These are phyloP conservation scores for Tinea trinotella DNA, from an alignment of 2,888 invertebrate genomes.

Conservation along the genomic window DNA sequence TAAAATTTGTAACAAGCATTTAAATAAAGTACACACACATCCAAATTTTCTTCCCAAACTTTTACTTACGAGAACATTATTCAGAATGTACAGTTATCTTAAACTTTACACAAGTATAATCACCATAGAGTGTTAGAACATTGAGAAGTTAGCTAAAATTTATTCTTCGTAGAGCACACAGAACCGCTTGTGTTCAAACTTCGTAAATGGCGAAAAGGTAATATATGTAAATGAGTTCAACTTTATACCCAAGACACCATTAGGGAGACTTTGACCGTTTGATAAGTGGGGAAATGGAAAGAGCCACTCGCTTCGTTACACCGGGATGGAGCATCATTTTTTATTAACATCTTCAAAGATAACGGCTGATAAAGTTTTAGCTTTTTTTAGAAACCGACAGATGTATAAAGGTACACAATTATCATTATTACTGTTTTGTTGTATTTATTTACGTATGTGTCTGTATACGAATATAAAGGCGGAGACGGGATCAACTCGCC, in stretches of 20 bases:
- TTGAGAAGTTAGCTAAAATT: constrained; percentile 35
- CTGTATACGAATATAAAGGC: too few species aligned
- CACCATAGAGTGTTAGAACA: constrained; percentile 35
- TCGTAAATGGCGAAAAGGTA: constrained; percentile 40
- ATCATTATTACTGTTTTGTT: too few species aligned
- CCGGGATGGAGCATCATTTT: constrained; percentile 13
- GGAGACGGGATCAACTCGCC: too few species aligned
- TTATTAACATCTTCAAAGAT: constrained; percentile 14
- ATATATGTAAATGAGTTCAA: constrained; percentile 60
- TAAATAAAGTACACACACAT: neutral
- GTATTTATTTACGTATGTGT: too few species aligned
- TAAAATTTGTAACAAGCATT: neutral
- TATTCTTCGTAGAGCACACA: constrained; percentile 33
- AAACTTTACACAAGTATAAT: constrained; percentile 38
- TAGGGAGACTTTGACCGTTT: constrained; percentile 57
- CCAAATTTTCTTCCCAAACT: constrained; percentile 6
- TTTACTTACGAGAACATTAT: constrained; percentile 10
- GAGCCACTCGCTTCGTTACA: neutral
- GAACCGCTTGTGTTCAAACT: constrained; percentile 26
- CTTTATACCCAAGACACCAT: constrained; percentile 56
- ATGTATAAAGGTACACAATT: neutral
- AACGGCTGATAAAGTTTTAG: constrained; percentile 13
- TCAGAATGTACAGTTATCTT: constrained; percentile 25
- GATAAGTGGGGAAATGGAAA: constrained; percentile 34
- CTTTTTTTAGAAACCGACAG: neutral